Conservation (phyloP, 2,888 invertebrate genomes). For the Tribolium freemani region DNA sequence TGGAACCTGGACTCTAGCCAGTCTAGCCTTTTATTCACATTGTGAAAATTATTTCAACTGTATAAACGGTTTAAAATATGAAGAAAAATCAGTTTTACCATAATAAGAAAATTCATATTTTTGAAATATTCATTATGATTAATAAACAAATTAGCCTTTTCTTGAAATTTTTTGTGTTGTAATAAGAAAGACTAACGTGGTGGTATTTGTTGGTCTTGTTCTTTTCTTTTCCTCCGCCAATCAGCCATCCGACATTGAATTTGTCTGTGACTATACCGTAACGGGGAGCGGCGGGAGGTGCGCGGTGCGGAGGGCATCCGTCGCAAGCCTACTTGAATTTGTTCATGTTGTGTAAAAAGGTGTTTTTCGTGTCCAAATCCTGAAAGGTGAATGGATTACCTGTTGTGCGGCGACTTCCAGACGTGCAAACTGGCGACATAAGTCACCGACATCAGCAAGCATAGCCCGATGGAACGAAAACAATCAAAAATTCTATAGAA, state of each 20-base stretch:
- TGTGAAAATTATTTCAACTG: not conserved
- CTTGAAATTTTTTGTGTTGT: not conserved
- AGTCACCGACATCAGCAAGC: constrained; percentile 81
- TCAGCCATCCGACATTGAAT: constrained; percentile 1
- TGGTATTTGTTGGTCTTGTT: not conserved
- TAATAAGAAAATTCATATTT: not conserved
- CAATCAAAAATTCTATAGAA: constrained; percentile 68
- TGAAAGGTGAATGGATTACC: constrained; percentile 68
- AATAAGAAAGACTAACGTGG: not conserved
- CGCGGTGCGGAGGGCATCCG: constrained; percentile 37
- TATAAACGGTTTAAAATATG: not conserved
- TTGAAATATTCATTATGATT: not conserved
- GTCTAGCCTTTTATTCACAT: not conserved
- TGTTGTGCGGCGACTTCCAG: constrained; percentile 83
- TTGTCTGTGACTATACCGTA: constrained; percentile 3
- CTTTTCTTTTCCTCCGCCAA: not conserved
- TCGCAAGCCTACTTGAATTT: constrained; percentile 27
- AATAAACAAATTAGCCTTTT: not conserved
- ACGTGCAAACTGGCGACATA: constrained; percentile 92
- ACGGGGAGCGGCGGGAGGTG: constrained; percentile 9
- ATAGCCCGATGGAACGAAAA: constrained; percentile 77
- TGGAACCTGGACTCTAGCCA: not conserved
- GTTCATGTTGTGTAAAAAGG: constrained; percentile 7
- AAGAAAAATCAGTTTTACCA: not conserved
- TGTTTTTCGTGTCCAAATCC: not conserved